phyloP scores from a whole-genome alignment of 2,888 invertebrate species.

The Chalcis sispes region DNA sequence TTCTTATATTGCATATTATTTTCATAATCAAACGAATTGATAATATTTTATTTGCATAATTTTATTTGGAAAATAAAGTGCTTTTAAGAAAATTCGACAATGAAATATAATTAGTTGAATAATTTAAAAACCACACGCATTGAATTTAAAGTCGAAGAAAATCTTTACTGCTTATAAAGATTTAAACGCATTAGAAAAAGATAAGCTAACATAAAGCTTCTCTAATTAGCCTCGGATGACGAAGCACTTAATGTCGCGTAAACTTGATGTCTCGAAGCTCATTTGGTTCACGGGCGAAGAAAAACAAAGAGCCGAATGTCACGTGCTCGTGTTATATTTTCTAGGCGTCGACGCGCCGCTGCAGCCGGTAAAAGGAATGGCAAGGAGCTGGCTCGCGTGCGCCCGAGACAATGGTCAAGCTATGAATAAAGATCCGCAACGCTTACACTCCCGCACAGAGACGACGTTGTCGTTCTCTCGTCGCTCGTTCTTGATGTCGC shows the following conservation, averaged over 20 bases:
- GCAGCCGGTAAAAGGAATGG: neutral
- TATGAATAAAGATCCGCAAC: constrained; percentile 38
- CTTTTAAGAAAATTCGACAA: too few species aligned
- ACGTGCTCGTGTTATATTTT: constrained; percentile 15
- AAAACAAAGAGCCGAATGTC: constrained; percentile 8
- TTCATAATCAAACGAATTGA: too few species aligned
- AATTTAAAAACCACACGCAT: too few species aligned
- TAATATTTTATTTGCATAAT: too few species aligned
- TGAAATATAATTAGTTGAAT: too few species aligned
- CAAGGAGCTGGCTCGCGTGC: neutral
- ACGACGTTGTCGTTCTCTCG: constrained; percentile 1
- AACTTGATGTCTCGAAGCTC: constrained; percentile 1
- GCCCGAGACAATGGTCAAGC: constrained; percentile 23
- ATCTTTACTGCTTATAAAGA: too few species aligned
- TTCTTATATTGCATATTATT: too few species aligned
- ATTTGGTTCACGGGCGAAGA: neutral
- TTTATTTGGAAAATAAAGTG: too few species aligned
- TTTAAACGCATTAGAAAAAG: too few species aligned
- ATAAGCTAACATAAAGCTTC: too few species aligned
- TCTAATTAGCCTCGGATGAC: neutral
- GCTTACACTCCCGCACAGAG: neutral
- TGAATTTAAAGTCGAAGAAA: too few species aligned
- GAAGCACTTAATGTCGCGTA: neutral
- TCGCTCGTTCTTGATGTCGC: too few species aligned
- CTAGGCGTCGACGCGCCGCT: neutral